phyloP scores from a whole-genome alignment of 2,888 invertebrate genomes.

The Amitus sp. region DNA sequence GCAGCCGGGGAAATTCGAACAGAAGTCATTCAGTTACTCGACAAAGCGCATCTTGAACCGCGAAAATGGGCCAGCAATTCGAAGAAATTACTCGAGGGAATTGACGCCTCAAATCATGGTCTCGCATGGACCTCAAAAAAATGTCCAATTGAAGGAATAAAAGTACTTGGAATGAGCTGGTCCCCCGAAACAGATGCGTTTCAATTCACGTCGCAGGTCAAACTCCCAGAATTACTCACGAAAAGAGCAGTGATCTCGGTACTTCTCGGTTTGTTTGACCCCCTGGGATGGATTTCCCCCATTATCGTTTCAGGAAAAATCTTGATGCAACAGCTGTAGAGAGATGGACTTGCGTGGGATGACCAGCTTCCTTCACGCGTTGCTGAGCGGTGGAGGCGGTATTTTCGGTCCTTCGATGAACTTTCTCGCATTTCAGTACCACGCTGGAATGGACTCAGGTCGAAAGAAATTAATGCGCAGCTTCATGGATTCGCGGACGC shows the following conservation, averaged over 20 bases:
- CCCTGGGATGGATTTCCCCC: conserved; percentile 19
- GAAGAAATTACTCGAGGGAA: background rate
- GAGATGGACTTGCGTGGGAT: conserved; percentile 15
- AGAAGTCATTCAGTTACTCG: background rate
- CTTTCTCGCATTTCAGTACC: too few relatives aligned
- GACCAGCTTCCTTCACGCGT: background rate
- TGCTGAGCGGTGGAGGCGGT: background rate
- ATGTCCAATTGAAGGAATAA: background rate
- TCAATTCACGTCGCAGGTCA: background rate
- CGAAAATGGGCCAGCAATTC: conserved; percentile 15
- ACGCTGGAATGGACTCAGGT: too few relatives aligned
- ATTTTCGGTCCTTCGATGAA: too few relatives aligned
- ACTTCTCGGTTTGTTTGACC: conserved; percentile 15
- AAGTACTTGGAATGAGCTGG: conserved; percentile 15
- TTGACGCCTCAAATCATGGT: conserved; percentile 7
- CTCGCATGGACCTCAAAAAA: conserved; percentile 2
- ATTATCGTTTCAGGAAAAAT: conserved; percentile 12
- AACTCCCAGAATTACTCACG: background rate
- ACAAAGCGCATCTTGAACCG: background rate
- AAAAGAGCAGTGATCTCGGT: conserved; percentile 7
- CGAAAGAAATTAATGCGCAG: too few relatives aligned
- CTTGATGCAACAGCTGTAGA: conserved; percentile 6
- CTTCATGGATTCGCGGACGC: background rate
- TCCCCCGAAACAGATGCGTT: background rate
- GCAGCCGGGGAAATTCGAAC: background rate